phyloP scores from a whole-genome alignment of 1,140 invertebrate genomes.

The Drosophila takahashii region DNA sequence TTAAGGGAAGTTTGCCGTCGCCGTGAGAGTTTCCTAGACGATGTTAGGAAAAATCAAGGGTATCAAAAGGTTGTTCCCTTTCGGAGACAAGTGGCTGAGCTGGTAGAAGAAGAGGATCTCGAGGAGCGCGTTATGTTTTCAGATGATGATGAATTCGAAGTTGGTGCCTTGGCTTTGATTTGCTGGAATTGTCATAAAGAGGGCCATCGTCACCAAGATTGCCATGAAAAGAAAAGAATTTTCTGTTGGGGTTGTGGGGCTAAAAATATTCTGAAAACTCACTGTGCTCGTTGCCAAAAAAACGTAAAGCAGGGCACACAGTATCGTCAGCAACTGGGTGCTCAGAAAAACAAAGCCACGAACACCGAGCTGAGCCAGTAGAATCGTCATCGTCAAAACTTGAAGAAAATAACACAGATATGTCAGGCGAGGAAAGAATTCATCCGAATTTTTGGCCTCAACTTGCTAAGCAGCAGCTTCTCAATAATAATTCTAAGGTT shows the following conservation, averaged over 20 bases:
- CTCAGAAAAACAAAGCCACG: background rate
- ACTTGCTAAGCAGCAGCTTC: background rate
- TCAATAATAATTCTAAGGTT: background rate
- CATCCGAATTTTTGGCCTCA: background rate
- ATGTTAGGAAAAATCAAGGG: background rate
- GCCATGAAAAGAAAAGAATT: slow-evolving; percentile 2
- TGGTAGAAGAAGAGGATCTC: slow-evolving; percentile 2
- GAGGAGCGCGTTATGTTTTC: background rate
- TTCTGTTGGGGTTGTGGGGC: slow-evolving; percentile 2
- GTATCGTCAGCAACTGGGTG: slow-evolving; percentile 5
- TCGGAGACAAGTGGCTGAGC: background rate
- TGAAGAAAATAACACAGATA: background rate
- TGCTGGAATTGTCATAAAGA: slow-evolving; percentile 33
- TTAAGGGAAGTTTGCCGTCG: slow-evolving; percentile 11
- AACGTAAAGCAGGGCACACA: slow-evolving; percentile 10
- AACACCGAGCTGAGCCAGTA: background rate
- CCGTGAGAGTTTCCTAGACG: slow-evolving; percentile 3
- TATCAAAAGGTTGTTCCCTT: slow-evolving; percentile 15
- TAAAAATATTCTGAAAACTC: slow-evolving; percentile 2
- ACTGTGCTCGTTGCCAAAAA: slow-evolving; percentile 13
- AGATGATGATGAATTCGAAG: background rate
- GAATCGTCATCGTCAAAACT: background rate
- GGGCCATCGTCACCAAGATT: slow-evolving; percentile 33
- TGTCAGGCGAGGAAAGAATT: background rate
- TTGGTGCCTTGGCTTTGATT: background rate